phyloP scores from a whole-genome alignment of 1,140 invertebrate genomes.

The Mya arenaria region DNA sequence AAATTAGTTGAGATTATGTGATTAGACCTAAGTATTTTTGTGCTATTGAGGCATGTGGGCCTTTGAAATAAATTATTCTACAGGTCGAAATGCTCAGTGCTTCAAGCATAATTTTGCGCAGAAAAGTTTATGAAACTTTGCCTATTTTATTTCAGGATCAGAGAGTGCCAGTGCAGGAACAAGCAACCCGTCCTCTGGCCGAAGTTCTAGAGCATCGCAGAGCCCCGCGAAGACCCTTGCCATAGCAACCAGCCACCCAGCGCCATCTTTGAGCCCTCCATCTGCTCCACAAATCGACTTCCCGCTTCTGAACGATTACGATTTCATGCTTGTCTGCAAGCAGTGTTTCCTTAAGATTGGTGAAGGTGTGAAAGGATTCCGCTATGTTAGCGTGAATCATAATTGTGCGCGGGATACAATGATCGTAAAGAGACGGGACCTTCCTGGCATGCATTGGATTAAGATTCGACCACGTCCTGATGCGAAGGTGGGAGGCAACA shows the following conservation, averaged over 20 bases:
- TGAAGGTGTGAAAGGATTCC: conserved; percentile 70
- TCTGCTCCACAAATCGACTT: conserved; percentile 57
- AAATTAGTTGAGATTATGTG: no score
- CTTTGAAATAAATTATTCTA: no score
- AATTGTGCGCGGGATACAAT: conserved; percentile 68
- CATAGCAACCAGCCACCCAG: background rate
- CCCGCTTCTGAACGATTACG: conserved; percentile 67
- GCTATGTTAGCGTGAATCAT: conserved; percentile 57
- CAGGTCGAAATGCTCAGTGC: no score
- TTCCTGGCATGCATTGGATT: conserved; percentile 65
- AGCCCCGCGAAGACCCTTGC: conserved; percentile 29
- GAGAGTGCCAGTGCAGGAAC: background rate
- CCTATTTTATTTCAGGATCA: conserved; percentile 6
- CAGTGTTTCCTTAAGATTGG: conserved; percentile 71
- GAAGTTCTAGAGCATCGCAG: conserved; percentile 47
- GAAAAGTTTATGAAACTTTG: no score
- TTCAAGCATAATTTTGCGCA: no score
- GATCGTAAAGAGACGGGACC: conserved; percentile 63
- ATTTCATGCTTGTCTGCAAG: conserved; percentile 70
- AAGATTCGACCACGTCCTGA: conserved; percentile 64
- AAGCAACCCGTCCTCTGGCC: conserved; percentile 42
- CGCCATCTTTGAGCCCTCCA: background rate
- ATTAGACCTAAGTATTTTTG: no score
- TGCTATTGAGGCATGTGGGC: no score
- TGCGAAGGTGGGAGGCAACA: no score